A percentile compares a stretch with the other conserved stretches of the same genome.
phyloP scores from a whole-genome alignment of 2,888 invertebrate species.

The Oxycera nigricornis region DNA sequence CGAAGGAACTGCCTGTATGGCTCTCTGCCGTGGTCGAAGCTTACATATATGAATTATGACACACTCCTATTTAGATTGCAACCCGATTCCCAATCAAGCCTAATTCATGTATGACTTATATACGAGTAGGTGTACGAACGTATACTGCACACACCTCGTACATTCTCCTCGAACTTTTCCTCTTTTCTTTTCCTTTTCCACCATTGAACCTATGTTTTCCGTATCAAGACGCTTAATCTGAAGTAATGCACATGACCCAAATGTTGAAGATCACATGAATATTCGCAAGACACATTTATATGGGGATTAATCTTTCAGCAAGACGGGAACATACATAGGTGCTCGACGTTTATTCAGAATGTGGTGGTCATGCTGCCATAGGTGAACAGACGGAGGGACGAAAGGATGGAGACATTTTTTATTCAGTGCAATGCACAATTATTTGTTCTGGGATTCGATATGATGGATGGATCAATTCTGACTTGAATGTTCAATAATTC shows the following conservation, averaged over 20 bases:
- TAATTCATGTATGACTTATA: background rate
- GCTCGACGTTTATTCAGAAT: conserved; percentile 6
- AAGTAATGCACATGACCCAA: conserved; percentile 43
- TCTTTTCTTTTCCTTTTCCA: conserved; percentile 6
- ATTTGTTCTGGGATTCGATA: background rate
- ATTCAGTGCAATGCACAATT: background rate
- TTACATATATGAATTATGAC: conserved; percentile 27
- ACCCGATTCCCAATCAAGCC: conserved; percentile 20
- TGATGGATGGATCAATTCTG: no score
- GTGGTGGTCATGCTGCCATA: background rate
- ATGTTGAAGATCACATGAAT: conserved; percentile 37
- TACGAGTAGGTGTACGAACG: background rate
- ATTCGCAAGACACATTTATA: conserved; percentile 35
- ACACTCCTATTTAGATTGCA: conserved; percentile 34
- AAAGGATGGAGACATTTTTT: background rate
- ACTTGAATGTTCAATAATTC: no score
- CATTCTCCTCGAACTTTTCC: background rate
- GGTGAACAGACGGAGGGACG: background rate
- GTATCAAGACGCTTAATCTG: conserved; percentile 39
- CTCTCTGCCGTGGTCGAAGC: background rate
- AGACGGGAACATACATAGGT: conserved; percentile 15
- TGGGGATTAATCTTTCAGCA: conserved; percentile 39
- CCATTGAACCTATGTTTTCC: background rate
- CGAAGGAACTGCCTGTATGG: no score
- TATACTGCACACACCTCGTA: background rate